Evolutionary conservation across 1,140 invertebrate species (phyloP).

Genomic region (Octopus sinensis): DNA sequence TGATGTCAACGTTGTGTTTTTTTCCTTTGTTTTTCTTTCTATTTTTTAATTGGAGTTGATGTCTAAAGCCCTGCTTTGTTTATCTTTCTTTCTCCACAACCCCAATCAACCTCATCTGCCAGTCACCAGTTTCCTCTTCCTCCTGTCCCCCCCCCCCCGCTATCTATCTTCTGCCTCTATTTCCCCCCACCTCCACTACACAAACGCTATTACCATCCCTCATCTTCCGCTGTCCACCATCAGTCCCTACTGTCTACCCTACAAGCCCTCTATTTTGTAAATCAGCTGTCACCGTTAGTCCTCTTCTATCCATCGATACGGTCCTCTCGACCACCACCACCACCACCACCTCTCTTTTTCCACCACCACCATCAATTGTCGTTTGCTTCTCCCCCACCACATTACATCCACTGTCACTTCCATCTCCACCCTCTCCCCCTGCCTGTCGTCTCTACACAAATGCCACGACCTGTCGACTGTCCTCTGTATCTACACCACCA

Average conservation of each 20-base stretch:
- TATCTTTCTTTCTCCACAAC: neutral
- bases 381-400: neutral
- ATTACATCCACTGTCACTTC: neutral
- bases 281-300: neutral
- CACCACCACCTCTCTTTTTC: neutral
- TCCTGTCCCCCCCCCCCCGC: neutral
- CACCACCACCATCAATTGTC: neutral
- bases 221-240: neutral
- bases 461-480: neutral
- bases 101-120: neutral
- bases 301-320: neutral
- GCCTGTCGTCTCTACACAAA: neutral
- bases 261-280: neutral
- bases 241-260: neutral
- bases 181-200: neutral
- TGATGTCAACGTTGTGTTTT: no score
- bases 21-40: no score
- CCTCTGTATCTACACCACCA: neutral
- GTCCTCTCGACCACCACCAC: no score
- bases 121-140: neutral
- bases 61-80: neutral
- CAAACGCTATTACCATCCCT: neutral
- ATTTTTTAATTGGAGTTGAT: no score
- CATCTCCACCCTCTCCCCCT: neutral
- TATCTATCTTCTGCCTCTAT: neutral